Conservation (phyloP, 2,888 invertebrate genomes). For the Julus scandinavius region DNA sequence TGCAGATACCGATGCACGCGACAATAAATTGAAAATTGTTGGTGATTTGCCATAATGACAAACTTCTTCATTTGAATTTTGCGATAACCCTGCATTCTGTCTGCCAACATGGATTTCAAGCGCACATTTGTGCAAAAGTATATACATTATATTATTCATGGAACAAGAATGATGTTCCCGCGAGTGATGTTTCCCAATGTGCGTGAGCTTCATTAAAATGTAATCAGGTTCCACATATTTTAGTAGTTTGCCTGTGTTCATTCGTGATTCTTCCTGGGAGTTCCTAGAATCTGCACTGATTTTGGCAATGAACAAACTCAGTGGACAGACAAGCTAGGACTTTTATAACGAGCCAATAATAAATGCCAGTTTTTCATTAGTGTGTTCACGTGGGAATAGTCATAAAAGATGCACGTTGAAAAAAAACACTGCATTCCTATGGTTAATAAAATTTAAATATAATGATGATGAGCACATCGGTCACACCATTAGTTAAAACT, state of each 20-base stretch:
- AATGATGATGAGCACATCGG: no score
- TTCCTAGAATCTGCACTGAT: background rate
- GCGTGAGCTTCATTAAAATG: background rate
- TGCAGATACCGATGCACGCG: background rate
- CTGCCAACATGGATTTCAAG: background rate
- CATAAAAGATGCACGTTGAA: background rate
- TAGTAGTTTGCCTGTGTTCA: background rate
- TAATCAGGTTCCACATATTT: background rate
- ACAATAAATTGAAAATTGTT: background rate
- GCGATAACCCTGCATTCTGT: background rate
- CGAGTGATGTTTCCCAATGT: background rate
- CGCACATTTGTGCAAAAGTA: background rate
- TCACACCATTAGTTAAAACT: no score
- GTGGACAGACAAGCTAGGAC: background rate
- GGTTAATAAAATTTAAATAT: no score
- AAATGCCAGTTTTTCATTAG: background rate
- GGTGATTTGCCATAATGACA: background rate
- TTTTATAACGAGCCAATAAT: background rate
- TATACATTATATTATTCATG: background rate
- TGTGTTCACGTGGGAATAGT: background rate
- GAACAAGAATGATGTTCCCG: background rate
- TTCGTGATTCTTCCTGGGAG: background rate
- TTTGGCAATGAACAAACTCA: background rate
- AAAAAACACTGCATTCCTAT: background rate
- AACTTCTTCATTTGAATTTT: background rate